A percentile compares a stretch with the other conserved stretches of the same genome.
Evolutionary conservation across 2,113 vertebrate species (phyloP).

Genomic region (Azemiops feae): DNA sequence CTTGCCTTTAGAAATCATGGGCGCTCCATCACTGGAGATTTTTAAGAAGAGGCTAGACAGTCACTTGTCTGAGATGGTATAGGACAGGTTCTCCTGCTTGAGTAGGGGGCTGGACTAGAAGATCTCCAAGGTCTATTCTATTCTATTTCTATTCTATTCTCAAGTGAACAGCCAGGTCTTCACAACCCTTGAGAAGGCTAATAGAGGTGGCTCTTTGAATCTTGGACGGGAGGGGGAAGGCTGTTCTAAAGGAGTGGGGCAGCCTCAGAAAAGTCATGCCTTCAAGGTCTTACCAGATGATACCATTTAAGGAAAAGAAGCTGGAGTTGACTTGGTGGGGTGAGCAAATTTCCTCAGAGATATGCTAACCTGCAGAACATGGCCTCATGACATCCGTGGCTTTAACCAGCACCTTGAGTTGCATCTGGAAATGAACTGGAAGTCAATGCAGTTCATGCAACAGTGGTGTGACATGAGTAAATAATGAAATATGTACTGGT

Average conservation of each 20-base stretch:
- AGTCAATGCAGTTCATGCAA: background rate
- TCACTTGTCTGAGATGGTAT: too few species aligned
- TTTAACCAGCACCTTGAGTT: background rate
- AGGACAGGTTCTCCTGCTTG: too few species aligned
- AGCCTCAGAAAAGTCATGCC: background rate
- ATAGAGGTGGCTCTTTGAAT: background rate
- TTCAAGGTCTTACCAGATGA: background rate
- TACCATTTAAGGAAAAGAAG: background rate
- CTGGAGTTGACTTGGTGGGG: background rate
- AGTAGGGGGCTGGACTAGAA: too few species aligned
- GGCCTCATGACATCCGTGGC: background rate
- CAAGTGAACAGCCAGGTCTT: background rate
- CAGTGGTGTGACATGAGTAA: background rate
- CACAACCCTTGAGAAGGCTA: background rate
- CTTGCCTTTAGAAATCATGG: too few species aligned
- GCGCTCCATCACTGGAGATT: too few species aligned
- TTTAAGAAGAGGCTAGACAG: too few species aligned
- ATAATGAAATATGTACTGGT: background rate
- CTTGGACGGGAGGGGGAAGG: background rate
- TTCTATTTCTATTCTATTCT: background rate
- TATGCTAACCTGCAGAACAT: background rate
- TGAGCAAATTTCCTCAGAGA: background rate
- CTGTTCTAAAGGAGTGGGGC: background rate
- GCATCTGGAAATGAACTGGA: background rate
- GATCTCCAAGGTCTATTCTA: too few species aligned